phyloP scores from a whole-genome alignment of 2,113 vertebrate species.

The Psilopsiagon aymara region DNA sequence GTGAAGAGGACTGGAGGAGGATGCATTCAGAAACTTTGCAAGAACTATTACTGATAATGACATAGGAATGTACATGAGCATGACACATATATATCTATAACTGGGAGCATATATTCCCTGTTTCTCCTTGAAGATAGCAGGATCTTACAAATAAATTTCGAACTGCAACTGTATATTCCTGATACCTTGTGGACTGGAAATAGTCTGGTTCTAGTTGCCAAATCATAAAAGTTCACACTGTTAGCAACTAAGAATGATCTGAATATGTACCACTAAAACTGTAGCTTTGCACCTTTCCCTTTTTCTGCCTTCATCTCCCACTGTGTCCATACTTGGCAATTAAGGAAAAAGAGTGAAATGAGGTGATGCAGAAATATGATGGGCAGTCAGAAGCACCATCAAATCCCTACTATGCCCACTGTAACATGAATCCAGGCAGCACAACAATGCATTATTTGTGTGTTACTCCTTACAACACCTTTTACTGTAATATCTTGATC shows the following conservation, averaged over 20 bases:
- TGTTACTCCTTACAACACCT: rapidly evolving
- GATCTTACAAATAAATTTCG: not conserved
- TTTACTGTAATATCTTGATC: not conserved
- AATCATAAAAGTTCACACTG: not conserved
- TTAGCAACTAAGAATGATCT: not conserved
- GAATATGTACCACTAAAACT: not conserved
- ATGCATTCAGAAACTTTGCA: not conserved
- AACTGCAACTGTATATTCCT: not conserved
- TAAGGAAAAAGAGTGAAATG: not conserved
- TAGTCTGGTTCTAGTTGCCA: not conserved
- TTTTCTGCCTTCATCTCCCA: not conserved
- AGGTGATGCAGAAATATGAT: not conserved
- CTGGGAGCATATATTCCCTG: not conserved
- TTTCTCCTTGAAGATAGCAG: not conserved
- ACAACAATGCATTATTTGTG: not conserved
- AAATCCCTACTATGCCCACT: not conserved
- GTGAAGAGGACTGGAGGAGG: not conserved
- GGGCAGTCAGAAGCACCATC: not conserved
- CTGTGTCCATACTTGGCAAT: no score
- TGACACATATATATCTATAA: no score
- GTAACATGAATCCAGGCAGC: not conserved
- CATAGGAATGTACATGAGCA: not conserved
- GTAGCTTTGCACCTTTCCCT: not conserved
- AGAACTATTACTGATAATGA: not conserved
- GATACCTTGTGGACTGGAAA: not conserved